These are phyloP conservation scores for Hestina assimilis DNA, from an alignment of 1,140 invertebrate species.

Conservation along the genomic window DNA sequence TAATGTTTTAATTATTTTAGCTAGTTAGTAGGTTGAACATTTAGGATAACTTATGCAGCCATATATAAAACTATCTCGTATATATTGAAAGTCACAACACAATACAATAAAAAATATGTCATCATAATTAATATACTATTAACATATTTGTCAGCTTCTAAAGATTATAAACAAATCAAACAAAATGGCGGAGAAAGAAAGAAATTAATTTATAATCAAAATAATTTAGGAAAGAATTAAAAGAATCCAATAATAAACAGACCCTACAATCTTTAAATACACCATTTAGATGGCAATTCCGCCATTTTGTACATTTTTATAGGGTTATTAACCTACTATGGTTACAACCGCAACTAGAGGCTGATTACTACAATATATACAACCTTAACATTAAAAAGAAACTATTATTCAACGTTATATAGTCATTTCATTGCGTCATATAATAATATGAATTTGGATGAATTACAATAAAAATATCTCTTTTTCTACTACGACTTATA, in stretches of 20 bases:
- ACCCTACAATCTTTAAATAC: too few relatives aligned
- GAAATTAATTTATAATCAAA: too few relatives aligned
- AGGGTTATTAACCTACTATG: neutral
- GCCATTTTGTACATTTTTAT: neutral
- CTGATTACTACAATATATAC: slow-evolving; percentile 13
- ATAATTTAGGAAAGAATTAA: too few relatives aligned
- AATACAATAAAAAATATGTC: neutral
- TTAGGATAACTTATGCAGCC: too few relatives aligned
- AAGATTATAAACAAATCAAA: neutral
- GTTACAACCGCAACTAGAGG: neutral
- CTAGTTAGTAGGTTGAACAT: too few relatives aligned
- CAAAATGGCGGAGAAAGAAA: slow-evolving; percentile 2
- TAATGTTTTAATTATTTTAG: too few relatives aligned
- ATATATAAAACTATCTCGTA: too few relatives aligned
- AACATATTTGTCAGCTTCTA: too few relatives aligned
- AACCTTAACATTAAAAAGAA: slow-evolving; percentile 3
- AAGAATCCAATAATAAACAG: too few relatives aligned
- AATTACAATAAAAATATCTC: slow-evolving; percentile 10
- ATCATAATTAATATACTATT: neutral
- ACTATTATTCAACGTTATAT: slow-evolving; percentile 11
- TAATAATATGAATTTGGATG: slow-evolving; percentile 12
- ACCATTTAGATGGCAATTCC: neutral
- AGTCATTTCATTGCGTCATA: slow-evolving; percentile 9
- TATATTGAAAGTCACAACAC: neutral
- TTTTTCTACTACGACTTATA: slow-evolving; percentile 13